Percentiles rank a stretch among this genome's conserved stretches.
Evolutionary conservation across 2,888 invertebrate species (phyloP).

Genomic region (Amphiduros pacificus): DNA sequence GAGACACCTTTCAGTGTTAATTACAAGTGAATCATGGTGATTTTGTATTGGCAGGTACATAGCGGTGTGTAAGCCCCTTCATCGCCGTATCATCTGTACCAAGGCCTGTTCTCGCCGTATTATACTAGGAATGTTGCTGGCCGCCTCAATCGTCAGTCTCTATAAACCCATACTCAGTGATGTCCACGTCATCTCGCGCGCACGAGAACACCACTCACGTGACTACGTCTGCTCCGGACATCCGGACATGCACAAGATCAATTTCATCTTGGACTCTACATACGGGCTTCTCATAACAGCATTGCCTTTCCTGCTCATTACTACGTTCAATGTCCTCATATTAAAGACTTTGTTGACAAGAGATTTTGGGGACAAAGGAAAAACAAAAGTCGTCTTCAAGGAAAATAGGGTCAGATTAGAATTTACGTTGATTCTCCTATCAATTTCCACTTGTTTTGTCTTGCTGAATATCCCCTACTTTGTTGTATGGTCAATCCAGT

Average conservation of each 20-base stretch:
- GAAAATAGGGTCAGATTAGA: constrained; percentile 32
- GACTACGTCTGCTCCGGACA: constrained; percentile 38
- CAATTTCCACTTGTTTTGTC: constrained; percentile 51
- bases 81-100: constrained; percentile 42
- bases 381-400: constrained; percentile 14
- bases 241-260: constrained; percentile 33
- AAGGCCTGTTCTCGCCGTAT: constrained; percentile 39
- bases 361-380: not conserved
- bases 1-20: too few species aligned
- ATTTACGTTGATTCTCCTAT: constrained; percentile 52
- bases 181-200: constrained; percentile 9
- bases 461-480: constrained; percentile 52
- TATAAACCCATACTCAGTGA: constrained; percentile 48
- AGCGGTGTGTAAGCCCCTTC: constrained; percentile 52
- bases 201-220: constrained; percentile 34
- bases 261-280: constrained; percentile 44
- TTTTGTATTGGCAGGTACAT: constrained; percentile 47
- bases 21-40: too few species aligned
- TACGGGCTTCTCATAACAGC: constrained; percentile 37
- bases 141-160: constrained; percentile 36
- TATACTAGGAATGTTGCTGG: constrained; percentile 36
- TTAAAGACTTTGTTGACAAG: constrained; percentile 40
- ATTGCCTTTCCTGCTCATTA: constrained; percentile 23
- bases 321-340: constrained; percentile 46
- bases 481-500: constrained; percentile 42